phyloP scores from a whole-genome alignment of 2,113 vertebrate genomes.

The Gobius niger region DNA sequence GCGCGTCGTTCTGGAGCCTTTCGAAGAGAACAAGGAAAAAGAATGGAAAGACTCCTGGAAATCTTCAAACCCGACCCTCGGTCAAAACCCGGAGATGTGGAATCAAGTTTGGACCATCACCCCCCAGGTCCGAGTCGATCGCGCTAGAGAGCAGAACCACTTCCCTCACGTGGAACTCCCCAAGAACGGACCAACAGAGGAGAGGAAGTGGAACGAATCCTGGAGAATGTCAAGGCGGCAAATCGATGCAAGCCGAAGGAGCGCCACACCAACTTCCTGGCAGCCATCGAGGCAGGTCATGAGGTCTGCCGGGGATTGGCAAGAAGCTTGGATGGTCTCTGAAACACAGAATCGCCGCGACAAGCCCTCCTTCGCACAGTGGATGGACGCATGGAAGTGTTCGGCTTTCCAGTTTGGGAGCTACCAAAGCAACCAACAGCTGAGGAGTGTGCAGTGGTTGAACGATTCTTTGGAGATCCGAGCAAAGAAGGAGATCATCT shows the following conservation, averaged over 20 bases:
- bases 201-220: conserved; percentile 46
- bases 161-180: conserved; percentile 18
- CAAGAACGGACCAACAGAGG: conserved; percentile 38
- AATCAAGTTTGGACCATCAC: conserved; percentile 51
- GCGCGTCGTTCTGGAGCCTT: conserved; percentile 12
- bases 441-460: conserved; percentile 3
- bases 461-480: conserved; percentile 36
- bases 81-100: conserved; percentile 52
- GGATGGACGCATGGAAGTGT: conserved; percentile 55
- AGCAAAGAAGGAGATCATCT: conserved; percentile 13
- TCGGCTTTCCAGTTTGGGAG: conserved; percentile 18
- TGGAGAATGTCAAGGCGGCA: conserved; percentile 51
- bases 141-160: conserved; percentile 20
- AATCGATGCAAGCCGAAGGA: conserved; percentile 13
- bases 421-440: background rate
- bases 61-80: conserved; percentile 14
- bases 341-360: conserved; percentile 47
- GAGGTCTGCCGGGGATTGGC: conserved; percentile 48
- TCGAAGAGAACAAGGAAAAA: conserved; percentile 16
- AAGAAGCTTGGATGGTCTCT: conserved; percentile 52
- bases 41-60: conserved; percentile 60
- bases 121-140: conserved; percentile 13
- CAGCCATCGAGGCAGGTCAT: background rate
- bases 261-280: background rate
- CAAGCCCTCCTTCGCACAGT: conserved; percentile 50